These are phyloP conservation scores for Allobates femoralis DNA, from an alignment of 2,797 vertebrate genomes.

Conservation along the genomic window DNA sequence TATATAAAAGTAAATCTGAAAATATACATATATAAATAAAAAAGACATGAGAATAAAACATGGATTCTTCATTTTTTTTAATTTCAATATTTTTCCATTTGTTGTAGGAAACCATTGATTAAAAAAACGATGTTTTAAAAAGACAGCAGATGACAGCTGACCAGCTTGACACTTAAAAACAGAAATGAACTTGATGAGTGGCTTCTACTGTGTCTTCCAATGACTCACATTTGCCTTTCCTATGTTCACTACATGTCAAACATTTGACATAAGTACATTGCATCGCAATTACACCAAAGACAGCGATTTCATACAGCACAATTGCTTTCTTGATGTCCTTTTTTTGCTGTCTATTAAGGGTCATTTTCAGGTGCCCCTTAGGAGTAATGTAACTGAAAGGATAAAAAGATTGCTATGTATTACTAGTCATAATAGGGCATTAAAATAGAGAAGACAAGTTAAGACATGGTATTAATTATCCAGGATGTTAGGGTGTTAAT, in stretches of 20 bases:
- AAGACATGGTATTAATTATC: slow-evolving; percentile 57
- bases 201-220: neutral
- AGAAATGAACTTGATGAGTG: neutral
- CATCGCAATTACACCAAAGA: slow-evolving; percentile 44
- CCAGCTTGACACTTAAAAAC: slow-evolving; percentile 11
- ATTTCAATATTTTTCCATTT: neutral
- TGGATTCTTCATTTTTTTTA: neutral
- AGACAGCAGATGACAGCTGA: neutral
- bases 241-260: slow-evolving; percentile 37
- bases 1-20: neutral
- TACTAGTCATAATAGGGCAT: slow-evolving; percentile 55
- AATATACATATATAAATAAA: neutral
- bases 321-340: slow-evolving; percentile 42
- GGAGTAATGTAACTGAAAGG: slow-evolving; percentile 22
- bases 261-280: slow-evolving; percentile 40
- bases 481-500: slow-evolving; percentile 61
- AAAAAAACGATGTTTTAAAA: neutral
- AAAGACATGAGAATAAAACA: neutral
- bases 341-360: slow-evolving; percentile 28
- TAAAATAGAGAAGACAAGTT: slow-evolving; percentile 60
- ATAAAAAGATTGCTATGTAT: slow-evolving; percentile 32
- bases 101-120: neutral
- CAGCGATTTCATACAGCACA: slow-evolving; percentile 29
- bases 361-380: slow-evolving; percentile 35
- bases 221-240: neutral